Percentiles rank a stretch among this genome's conserved stretches.
Evolutionary conservation across 2,888 invertebrate species (phyloP).

Genomic region (Agrochola circellaris): DNA sequence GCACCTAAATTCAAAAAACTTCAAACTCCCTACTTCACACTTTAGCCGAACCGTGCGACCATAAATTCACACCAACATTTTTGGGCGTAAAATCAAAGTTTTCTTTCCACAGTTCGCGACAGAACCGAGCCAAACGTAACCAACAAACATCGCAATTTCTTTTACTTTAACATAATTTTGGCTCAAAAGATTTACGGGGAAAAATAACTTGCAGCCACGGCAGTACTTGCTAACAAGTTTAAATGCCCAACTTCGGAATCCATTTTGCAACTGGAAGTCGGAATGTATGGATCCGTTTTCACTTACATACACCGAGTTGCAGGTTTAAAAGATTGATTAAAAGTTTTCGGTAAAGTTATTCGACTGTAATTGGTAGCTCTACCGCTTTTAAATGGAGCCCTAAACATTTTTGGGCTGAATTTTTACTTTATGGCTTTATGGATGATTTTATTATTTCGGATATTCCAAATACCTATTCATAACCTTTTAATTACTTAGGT

Average conservation of each 20-base stretch:
- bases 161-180: constrained; percentile 64
- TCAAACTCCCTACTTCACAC: constrained; percentile 47
- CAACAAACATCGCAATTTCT: constrained; percentile 63
- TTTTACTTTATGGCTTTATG: background rate
- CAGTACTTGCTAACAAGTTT: constrained; percentile 74
- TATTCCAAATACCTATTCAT: background rate
- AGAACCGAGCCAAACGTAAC: constrained; percentile 49
- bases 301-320: constrained; percentile 59
- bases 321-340: constrained; percentile 62
- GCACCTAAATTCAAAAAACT: constrained; percentile 33
- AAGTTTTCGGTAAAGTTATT: constrained; percentile 55
- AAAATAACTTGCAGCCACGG: constrained; percentile 62
- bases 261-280: constrained; percentile 74
- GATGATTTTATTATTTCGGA: background rate
- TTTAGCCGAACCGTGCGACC: constrained; percentile 37
- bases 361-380: constrained; percentile 45
- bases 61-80: constrained; percentile 64
- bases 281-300: constrained; percentile 64
- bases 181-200: constrained; percentile 69
- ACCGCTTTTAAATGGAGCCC: constrained; percentile 16
- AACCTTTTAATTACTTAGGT: too few species aligned
- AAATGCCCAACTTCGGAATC: constrained; percentile 76
- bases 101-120: constrained; percentile 30
- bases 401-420: constrained; percentile 1
- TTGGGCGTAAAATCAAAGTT: constrained; percentile 66